Base-by-base conservation (phyloP, 2,113 vertebrate genomes). In the Otocyon megalotis region DNA sequence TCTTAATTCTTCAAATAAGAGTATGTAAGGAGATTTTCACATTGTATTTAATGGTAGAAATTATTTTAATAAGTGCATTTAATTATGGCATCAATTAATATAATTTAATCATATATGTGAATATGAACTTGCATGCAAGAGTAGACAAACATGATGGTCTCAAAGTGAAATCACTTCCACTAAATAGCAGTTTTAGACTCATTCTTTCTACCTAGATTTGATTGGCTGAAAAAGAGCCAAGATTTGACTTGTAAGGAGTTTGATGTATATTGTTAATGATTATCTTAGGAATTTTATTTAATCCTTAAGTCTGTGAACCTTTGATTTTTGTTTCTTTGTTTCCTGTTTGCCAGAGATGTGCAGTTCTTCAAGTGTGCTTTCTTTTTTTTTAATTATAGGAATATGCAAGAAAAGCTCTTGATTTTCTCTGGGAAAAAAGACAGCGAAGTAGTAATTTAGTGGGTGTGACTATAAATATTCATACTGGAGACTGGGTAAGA, bases 351-450 rank as follows among this genome's bases (percentile, higher is more conserved):
- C n/a, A 93, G 80, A 95, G 20, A 79, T 15, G 8, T 54, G 28
- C 60, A 96, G 8, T 86, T 96, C 62, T 92, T 8, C 58, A 13
- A 53, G 35, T 89, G 6, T 93, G 14, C 76, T 84, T 97, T 85
- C 17, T 89, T 76, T 76, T 96, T 96, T 96, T 95, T 87, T 56
- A 93, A n/a, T 97, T 98, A 43, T 97, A 99, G 99, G 99, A 99
- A 43, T 99, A 99, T 72, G 99, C 99, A 60, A 98, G 99, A 96
- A 99, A 99, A 98, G 99, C 99, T 0, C 98, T 99, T 93, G 99
- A 99, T 99, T 99, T 99, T 97, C 99, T 99, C 84, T 99, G 99
- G 99, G 99, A 99, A 96, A 99, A 99, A 98, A 99, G 99, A 91
- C 99, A 99, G 97, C 99, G 99, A 97, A 99, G 99, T 98, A 99